phyloP scores from a whole-genome alignment of 2,888 invertebrate genomes.

The Alentia gelatinosa region DNA sequence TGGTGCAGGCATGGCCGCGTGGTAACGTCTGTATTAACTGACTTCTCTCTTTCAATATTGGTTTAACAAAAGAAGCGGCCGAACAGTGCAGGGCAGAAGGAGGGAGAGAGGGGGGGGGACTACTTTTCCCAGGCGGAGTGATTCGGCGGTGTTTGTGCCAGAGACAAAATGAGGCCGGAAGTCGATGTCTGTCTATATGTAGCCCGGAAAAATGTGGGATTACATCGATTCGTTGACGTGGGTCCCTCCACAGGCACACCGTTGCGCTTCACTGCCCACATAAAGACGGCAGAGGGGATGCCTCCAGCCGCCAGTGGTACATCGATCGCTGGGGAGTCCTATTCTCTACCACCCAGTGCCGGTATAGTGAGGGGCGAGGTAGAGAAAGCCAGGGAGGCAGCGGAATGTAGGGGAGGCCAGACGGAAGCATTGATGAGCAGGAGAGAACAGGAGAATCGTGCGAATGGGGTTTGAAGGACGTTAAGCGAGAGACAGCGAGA shows the following conservation, averaged over 20 bases:
- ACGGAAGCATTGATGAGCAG: neutral
- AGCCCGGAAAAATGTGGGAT: constrained; percentile 1
- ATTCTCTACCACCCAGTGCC: neutral
- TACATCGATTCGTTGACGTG: neutral
- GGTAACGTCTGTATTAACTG: neutral
- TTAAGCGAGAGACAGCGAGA: too few relatives aligned
- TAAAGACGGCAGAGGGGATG: neutral
- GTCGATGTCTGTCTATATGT: neutral
- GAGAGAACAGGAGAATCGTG: neutral
- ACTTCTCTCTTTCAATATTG: neutral
- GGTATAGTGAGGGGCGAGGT: neutral
- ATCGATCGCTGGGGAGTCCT: neutral
- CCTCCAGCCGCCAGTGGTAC: neutral
- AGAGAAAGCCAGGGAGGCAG: neutral
- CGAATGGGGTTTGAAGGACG: too few relatives aligned
- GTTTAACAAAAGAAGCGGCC: neutral
- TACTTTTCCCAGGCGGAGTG: neutral
- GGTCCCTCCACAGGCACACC: neutral
- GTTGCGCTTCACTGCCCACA: neutral
- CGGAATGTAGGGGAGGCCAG: neutral
- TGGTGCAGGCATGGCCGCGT: neutral
- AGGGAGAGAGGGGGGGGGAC: neutral
- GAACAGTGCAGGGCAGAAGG: neutral
- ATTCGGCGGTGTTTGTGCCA: neutral
- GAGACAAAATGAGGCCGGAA: neutral